Conservation (phyloP, 2,113 vertebrate species). For the Aptenodytes patagonicus region DNA sequence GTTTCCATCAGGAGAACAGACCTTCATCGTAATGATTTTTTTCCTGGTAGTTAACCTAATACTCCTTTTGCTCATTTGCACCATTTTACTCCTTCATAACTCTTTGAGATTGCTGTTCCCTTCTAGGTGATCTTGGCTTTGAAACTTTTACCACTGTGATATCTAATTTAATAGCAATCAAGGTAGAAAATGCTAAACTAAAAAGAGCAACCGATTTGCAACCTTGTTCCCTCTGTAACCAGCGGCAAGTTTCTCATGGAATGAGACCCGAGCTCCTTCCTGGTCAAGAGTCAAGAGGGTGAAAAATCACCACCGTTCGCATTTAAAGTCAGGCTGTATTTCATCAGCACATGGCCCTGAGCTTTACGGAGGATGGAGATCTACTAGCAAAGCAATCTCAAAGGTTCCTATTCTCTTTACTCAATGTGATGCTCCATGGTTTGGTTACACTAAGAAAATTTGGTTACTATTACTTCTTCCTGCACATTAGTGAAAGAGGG, state of each 20-base stretch:
- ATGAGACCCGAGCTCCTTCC: background rate
- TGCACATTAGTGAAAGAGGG: background rate
- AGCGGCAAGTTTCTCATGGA: background rate
- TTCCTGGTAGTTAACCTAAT: background rate
- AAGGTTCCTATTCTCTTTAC: background rate
- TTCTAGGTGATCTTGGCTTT: background rate
- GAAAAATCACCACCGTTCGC: background rate
- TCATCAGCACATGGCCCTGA: background rate
- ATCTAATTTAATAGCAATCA: background rate
- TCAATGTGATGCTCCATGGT: background rate
- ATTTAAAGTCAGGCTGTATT: background rate
- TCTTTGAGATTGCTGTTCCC: background rate
- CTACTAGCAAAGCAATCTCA: background rate
- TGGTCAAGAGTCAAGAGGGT: background rate
- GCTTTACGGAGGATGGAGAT: background rate
- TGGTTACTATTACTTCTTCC: background rate
- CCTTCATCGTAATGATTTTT: background rate
- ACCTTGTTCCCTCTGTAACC: background rate
- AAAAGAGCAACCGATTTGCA: background rate
- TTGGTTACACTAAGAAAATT: background rate
- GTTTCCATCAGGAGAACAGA: background rate
- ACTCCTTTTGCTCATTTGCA: background rate
- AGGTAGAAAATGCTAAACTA: background rate
- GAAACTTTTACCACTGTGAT: background rate
- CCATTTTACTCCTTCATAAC: background rate